A percentile compares a stretch with the other conserved stretches of the same genome.
These are phyloP conservation scores for Agrilus planipennis DNA, from an alignment of 1,140 invertebrate genomes.

Conservation along the genomic window DNA sequence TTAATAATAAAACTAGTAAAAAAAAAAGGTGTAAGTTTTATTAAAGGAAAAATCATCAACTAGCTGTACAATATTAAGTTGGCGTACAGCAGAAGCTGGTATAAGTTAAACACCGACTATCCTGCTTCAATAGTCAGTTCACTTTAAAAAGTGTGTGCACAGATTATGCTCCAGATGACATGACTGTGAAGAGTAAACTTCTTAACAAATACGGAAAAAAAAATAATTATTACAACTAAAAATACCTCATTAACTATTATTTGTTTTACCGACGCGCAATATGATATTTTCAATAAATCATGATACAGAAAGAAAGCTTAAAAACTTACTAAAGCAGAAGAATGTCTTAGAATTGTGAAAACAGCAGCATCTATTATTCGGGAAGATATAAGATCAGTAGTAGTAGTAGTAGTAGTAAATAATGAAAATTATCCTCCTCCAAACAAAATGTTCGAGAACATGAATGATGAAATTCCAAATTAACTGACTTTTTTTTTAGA, in stretches of 20 bases:
- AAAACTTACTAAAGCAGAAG: not conserved
- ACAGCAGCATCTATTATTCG: slow-evolving; percentile 7
- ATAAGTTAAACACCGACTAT: too few relatives aligned
- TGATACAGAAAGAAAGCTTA: slow-evolving; percentile 6
- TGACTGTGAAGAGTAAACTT: slow-evolving; percentile 25
- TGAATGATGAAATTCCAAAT: slow-evolving; percentile 22
- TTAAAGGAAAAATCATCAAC: too few relatives aligned
- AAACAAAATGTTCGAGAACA: slow-evolving; percentile 7
- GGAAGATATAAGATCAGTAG: slow-evolving; percentile 4
- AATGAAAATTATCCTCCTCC: slow-evolving; percentile 2
- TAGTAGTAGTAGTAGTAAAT: slow-evolving; percentile 15
- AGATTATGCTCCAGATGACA: slow-evolving; percentile 19
- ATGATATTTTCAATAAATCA: not conserved
- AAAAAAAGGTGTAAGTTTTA: too few relatives aligned
- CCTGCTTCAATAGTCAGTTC: too few relatives aligned
- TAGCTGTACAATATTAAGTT: too few relatives aligned
- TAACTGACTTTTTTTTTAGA: slow-evolving; percentile 20
- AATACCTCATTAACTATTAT: slow-evolving; percentile 6
- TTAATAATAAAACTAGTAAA: too few relatives aligned
- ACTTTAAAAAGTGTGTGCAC: not conserved
- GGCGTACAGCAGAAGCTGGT: too few relatives aligned
- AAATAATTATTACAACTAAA: slow-evolving; percentile 28
- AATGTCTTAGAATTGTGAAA: slow-evolving; percentile 3
- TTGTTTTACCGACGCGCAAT: not conserved
- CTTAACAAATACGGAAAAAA: slow-evolving; percentile 23